Base-by-base conservation (phyloP, 2,888 invertebrate species). In the Iselma pallidipennis region DNA sequence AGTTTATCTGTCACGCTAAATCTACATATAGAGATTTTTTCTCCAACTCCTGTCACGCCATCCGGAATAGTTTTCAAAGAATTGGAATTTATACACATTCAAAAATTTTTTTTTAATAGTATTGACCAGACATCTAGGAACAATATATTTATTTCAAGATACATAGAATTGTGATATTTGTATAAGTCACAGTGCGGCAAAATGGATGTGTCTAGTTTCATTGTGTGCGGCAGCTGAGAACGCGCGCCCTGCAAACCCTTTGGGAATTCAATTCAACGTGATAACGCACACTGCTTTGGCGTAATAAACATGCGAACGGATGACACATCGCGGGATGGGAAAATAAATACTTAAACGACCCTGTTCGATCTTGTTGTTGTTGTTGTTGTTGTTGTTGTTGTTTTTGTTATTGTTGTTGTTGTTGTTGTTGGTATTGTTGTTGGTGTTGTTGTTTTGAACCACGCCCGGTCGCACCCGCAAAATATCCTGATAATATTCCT, bases 151-250 rank as follows among this genome's bases (percentile, higher is more conserved):
- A n/a, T 33, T 33, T 29, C 29, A 29, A 33, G 9, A 4, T n/a
- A n/a, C n/a, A n/a, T 53, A 21, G 59, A 59, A 59, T 59, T 63
- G 58, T 65, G 51, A 56, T 61, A 65, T 65, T 65, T 67, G 68
- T 65, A 69, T 61, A 65, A 71, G 68, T 69, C 69, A 69, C 56
- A 60, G 53, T 55, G 7, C 64, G 66, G 66, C 63, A 61, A 65
- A 66, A 66, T 66, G 56, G 61, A 63, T 63, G 62, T 66, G 63
- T 59, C 58, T 60, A 25, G 63, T 57, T 57, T 57, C 55, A 66
- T 63, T 60, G 60, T 60, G 63, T 23, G n/a, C n/a, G 54, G 29
- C 50, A 49, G 57, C 56, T 65, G 60, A 63, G 59, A 57, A 63
- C 59, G 57, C 55, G 59, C 14, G 31, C 19, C 28, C 51, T 1